Percentiles rank a stretch among this genome's conserved stretches.
Conservation (phyloP, 1,140 invertebrate genomes). For the Procambarus virginalis region DNA sequence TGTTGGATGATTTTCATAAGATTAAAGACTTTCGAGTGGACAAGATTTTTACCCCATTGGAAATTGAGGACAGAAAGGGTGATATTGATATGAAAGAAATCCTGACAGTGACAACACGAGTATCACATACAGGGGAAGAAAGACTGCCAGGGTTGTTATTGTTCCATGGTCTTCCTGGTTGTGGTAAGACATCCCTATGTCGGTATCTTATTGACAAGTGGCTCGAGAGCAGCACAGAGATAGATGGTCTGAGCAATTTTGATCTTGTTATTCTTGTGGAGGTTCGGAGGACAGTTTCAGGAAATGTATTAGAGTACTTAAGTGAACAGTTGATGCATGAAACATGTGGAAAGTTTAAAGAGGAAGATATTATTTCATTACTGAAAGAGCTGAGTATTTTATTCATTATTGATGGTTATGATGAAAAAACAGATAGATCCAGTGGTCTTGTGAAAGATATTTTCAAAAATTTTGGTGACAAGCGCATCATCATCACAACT, state of each 20-base stretch:
- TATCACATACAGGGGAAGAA: neutral
- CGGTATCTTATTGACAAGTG: neutral
- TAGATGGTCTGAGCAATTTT: neutral
- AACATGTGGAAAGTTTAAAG: neutral
- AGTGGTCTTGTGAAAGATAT: slow-evolving; percentile 9
- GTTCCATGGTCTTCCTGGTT: neutral
- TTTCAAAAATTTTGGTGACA: neutral
- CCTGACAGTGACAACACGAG: neutral
- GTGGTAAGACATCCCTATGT: slow-evolving; percentile 17
- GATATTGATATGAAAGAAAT: neutral
- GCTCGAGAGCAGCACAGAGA: neutral
- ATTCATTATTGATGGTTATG: slow-evolving; percentile 14
- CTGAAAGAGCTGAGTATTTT: neutral
- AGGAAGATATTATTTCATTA: neutral
- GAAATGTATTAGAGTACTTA: neutral
- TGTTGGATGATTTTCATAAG: neutral
- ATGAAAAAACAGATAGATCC: slow-evolving; percentile 3
- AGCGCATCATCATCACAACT: slow-evolving; percentile 7
- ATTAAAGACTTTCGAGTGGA: neutral
- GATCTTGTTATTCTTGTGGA: slow-evolving; percentile 10
- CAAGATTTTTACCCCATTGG: slow-evolving; percentile 14
- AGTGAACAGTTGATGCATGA: neutral
- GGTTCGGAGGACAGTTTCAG: neutral
- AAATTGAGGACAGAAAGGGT: neutral
- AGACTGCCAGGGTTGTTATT: neutral